Evolutionary conservation across 2,113 vertebrate genomes (phyloP).

Genomic region (Emydura subglobosa): DNA sequence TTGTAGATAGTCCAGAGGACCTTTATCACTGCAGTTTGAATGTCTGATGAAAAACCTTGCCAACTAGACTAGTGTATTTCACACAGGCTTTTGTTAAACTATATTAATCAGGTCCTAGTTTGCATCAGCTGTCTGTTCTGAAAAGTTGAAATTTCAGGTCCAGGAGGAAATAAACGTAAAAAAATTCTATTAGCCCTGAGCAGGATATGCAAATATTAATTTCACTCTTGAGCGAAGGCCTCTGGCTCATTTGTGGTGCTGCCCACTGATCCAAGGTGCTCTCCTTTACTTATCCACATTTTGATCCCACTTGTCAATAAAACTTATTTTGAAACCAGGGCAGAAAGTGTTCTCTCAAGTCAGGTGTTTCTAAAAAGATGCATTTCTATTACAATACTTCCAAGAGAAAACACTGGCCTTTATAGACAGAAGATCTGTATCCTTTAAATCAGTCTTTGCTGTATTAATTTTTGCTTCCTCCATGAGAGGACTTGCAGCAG

Average conservation of each 20-base stretch:
- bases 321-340: neutral
- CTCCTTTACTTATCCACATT: neutral
- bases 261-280: neutral
- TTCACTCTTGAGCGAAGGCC: neutral
- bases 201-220: neutral
- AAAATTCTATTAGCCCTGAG: neutral
- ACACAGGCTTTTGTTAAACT: neutral
- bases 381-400: neutral
- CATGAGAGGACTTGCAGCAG: neutral
- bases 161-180: neutral
- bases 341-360: neutral
- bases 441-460: slow-evolving; percentile 15
- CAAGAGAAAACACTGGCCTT: neutral
- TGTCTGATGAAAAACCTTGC: neutral
- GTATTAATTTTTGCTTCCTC: slow-evolving; percentile 28
- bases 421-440: neutral
- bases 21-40: neutral
- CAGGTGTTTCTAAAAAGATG: neutral
- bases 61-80: neutral
- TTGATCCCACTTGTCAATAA: neutral
- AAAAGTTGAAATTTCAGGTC: neutral
- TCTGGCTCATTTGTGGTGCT: slow-evolving; percentile 5
- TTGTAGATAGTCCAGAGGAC: neutral
- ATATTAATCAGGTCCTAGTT: neutral
- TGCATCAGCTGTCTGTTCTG: neutral